phyloP scores from a whole-genome alignment of 2,888 invertebrate species.

The Hemaris fuciformis region DNA sequence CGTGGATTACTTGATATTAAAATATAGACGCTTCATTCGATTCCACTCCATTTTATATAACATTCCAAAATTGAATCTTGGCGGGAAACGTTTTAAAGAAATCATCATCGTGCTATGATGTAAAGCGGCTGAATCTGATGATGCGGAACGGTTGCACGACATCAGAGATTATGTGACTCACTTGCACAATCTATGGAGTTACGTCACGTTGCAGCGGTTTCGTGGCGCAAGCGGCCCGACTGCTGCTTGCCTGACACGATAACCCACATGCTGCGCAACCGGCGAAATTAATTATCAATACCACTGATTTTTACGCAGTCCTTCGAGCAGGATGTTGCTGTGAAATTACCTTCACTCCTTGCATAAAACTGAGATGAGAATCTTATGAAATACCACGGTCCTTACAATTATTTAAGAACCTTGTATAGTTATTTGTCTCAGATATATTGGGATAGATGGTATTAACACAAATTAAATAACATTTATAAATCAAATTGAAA shows the following conservation, averaged over 20 bases:
- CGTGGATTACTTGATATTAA: no score
- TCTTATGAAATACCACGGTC: no score
- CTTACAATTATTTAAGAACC: no score
- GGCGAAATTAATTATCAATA: constrained; percentile 14
- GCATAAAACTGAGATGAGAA: not conserved
- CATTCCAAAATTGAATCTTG: not conserved
- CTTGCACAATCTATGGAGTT: constrained; percentile 63
- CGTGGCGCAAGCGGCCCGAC: constrained; percentile 37
- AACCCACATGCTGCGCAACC: constrained; percentile 58
- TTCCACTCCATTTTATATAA: not conserved
- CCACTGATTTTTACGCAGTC: not conserved
- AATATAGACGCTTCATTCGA: no score
- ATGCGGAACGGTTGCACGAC: constrained; percentile 53
- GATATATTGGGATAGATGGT: no score
- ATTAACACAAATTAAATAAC: no score
- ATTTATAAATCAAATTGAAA: no score
- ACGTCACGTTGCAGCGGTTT: constrained; percentile 52
- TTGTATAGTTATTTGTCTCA: no score
- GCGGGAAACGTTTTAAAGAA: not conserved
- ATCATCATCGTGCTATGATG: constrained; percentile 24
- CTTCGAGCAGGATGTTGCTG: not conserved
- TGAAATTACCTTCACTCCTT: not conserved
- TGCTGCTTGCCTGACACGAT: constrained; percentile 58
- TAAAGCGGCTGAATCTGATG: constrained; percentile 34
- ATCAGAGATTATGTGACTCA: constrained; percentile 48